phyloP scores from a whole-genome alignment of 2,113 vertebrate genomes.

The Lanius collurio region DNA sequence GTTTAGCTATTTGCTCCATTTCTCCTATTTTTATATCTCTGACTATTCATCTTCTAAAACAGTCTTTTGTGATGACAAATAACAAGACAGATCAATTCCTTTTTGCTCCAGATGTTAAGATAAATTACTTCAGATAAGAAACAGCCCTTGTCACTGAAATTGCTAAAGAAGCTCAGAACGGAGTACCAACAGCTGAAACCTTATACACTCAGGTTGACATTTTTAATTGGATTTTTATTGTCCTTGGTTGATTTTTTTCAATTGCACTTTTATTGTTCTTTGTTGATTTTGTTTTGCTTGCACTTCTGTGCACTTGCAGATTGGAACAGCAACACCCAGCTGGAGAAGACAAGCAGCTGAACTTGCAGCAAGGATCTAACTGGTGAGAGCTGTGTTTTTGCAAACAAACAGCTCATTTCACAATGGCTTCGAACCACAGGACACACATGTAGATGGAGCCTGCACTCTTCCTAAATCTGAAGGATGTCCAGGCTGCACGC shows the following conservation, averaged over 20 bases:
- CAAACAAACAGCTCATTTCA: background rate
- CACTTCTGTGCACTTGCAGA: background rate
- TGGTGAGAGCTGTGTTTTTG: background rate
- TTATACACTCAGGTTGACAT: background rate
- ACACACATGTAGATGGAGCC: background rate
- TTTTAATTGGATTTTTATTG: background rate
- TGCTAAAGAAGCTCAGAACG: background rate
- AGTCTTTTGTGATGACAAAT: conserved; percentile 8
- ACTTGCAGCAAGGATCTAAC: background rate
- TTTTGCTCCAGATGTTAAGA: background rate
- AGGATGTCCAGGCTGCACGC: background rate
- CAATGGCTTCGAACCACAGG: background rate
- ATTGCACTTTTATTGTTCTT: background rate
- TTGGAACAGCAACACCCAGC: background rate
- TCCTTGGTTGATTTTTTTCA: background rate
- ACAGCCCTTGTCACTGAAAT: background rate
- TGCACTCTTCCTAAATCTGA: background rate
- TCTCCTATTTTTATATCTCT: background rate
- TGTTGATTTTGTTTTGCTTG: background rate
- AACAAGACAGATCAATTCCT: background rate
- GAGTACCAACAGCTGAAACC: background rate
- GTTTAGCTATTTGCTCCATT: background rate
- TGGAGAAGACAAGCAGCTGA: background rate
- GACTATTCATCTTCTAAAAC: background rate
- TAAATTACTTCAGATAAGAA: conserved; percentile 24